phyloP scores from a whole-genome alignment of 2,797 vertebrate genomes.

The Dicrostonyx torquatus region DNA sequence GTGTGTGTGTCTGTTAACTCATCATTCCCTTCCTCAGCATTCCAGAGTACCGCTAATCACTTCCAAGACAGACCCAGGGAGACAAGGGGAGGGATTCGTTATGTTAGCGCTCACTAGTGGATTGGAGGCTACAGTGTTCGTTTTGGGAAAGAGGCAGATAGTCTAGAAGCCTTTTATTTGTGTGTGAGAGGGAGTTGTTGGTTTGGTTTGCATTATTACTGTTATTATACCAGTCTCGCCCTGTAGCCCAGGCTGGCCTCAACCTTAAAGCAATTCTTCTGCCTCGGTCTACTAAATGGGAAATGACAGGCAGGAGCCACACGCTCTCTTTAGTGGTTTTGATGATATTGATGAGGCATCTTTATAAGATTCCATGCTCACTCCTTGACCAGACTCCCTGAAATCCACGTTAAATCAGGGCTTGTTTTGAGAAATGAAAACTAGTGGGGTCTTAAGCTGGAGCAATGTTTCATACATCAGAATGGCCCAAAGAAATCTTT shows the following conservation, averaged over 20 bases:
- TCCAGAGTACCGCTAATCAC: neutral
- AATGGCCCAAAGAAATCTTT: constrained; percentile 1
- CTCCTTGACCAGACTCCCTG: neutral
- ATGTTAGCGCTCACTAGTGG: neutral
- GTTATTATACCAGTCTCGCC: neutral
- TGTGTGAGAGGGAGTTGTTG: neutral
- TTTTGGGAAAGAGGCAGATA: neutral
- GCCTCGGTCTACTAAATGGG: neutral
- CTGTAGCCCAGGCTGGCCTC: neutral
- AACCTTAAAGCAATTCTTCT: neutral
- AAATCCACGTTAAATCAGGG: neutral
- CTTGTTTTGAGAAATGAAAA: constrained; percentile 23
- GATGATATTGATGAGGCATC: neutral
- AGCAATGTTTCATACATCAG: neutral
- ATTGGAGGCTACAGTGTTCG: neutral
- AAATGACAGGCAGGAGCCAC: neutral
- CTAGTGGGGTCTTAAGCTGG: neutral
- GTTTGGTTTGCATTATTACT: neutral
- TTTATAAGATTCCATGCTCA: neutral
- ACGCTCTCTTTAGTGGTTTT: neutral
- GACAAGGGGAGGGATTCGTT: neutral
- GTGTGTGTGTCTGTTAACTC: neutral
- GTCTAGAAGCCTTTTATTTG: neutral
- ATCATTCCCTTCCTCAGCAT: neutral
- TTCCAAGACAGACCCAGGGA: neutral